Conservation (phyloP, 2,113 vertebrate species). For the Burhinus bistriatus region DNA sequence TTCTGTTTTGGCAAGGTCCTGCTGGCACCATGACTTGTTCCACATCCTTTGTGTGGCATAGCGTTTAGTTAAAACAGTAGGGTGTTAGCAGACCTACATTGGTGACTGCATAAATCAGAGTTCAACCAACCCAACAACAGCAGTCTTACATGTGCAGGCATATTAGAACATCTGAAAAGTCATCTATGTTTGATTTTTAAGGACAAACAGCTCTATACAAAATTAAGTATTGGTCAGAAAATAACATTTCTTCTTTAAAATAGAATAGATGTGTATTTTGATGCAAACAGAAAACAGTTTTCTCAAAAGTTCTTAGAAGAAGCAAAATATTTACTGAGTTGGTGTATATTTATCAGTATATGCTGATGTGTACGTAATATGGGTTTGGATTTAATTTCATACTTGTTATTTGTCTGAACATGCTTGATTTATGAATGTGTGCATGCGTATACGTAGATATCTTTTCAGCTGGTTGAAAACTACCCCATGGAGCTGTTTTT, state of each 20-base stretch:
- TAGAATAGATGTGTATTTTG: neutral
- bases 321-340: neutral
- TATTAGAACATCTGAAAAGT: neutral
- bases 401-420: neutral
- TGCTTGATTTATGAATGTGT: neutral
- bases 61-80: neutral
- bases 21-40: rapidly evolving
- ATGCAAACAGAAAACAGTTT: neutral
- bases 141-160: rapidly evolving
- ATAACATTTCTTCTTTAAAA: neutral
- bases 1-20: neutral
- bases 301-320: neutral
- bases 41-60: rapidly evolving
- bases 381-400: neutral
- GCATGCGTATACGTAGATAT: neutral
- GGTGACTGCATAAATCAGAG: neutral
- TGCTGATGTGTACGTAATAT: neutral
- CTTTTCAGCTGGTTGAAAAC: neutral
- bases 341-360: neutral
- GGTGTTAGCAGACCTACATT: neutral
- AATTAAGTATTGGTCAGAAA: neutral
- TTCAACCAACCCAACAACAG: neutral
- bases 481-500: neutral
- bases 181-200: neutral
- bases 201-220: neutral